Evolutionary conservation across 2,888 invertebrate species (phyloP).

Genomic region (Tubulanus polymorphus): DNA sequence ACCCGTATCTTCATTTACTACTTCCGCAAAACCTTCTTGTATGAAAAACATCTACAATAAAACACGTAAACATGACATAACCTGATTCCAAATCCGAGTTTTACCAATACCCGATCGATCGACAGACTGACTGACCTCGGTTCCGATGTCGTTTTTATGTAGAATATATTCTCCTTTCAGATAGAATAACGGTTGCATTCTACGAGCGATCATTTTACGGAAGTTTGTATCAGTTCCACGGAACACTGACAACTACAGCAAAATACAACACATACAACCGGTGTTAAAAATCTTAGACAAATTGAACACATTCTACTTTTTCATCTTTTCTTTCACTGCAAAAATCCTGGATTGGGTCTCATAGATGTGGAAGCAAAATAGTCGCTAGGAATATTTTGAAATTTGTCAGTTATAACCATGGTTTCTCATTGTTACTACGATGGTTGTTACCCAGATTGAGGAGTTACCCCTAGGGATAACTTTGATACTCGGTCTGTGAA

Average conservation of each 20-base stretch:
- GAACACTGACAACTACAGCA: conserved; percentile 19
- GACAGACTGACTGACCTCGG: conserved; percentile 14
- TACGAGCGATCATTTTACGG: conserved; percentile 22
- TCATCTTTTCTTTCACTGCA: too few species aligned
- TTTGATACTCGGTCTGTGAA: too few species aligned
- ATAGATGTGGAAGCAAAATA: too few species aligned
- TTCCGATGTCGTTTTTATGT: conserved; percentile 21
- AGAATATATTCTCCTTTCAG: conserved; percentile 23
- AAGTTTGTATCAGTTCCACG: conserved; percentile 19
- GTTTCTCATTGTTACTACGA: too few species aligned
- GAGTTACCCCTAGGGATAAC: too few species aligned
- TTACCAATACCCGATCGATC: too few species aligned
- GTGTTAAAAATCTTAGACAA: too few species aligned
- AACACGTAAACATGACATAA: background rate
- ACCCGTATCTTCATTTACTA: conserved; percentile 18
- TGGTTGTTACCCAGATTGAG: too few species aligned
- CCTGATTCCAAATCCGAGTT: background rate
- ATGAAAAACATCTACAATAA: conserved; percentile 23
- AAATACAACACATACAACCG: conserved; percentile 1
- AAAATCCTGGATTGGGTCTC: too few species aligned
- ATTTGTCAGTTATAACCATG: too few species aligned
- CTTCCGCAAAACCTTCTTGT: conserved; percentile 20
- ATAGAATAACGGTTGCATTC: conserved; percentile 19
- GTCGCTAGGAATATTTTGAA: too few species aligned
- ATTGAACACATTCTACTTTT: too few species aligned